Evolutionary conservation across 2,797 vertebrate species (phyloP).

Genomic region (Scolopax rusticola): DNA sequence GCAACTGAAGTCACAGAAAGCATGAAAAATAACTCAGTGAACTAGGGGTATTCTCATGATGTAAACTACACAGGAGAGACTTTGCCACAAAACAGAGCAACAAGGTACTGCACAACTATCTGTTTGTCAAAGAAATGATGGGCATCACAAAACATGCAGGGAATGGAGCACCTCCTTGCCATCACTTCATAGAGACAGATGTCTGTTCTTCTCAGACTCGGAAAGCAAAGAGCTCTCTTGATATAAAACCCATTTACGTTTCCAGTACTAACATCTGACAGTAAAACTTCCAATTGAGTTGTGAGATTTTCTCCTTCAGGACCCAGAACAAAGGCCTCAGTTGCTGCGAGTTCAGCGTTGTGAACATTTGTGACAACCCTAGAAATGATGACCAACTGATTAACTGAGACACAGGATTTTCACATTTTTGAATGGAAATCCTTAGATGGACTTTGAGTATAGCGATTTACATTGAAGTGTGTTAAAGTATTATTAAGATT

Average conservation of each 20-base stretch:
- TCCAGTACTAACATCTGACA: not conserved
- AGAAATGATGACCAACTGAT: not conserved
- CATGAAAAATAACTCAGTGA: not conserved
- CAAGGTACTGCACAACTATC: not conserved
- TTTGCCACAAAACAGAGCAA: not conserved
- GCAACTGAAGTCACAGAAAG: not conserved
- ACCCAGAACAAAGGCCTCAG: not conserved
- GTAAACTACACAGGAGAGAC: not conserved
- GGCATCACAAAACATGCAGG: not conserved
- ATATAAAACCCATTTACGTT: not conserved
- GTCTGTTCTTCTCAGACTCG: not conserved
- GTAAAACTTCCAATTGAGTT: not conserved
- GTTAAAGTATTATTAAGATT: not conserved
- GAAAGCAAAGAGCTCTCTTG: not conserved
- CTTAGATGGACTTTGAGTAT: not conserved
- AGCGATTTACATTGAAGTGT: rapidly evolving
- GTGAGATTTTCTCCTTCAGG: not conserved
- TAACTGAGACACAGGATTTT: not conserved
- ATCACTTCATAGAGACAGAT: not conserved
- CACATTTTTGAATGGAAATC: not conserved
- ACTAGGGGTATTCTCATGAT: not conserved
- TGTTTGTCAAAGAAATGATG: not conserved
- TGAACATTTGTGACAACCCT: not conserved
- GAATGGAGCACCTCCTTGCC: not conserved
- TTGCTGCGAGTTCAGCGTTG: not conserved